Base-by-base conservation (phyloP, 2,797 vertebrate genomes). In the Enteromius unitaeniatus region DNA sequence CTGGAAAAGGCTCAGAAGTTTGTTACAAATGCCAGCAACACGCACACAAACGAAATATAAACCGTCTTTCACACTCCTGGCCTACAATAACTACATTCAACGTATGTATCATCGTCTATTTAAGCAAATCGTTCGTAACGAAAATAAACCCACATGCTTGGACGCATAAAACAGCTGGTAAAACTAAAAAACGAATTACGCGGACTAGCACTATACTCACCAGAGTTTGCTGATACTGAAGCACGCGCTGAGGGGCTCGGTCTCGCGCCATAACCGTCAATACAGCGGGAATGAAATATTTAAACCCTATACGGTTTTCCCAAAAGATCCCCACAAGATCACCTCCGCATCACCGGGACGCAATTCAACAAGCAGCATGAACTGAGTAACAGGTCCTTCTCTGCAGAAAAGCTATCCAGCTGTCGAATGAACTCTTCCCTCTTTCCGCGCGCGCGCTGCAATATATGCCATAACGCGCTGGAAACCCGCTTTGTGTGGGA, bases 201-300 rank as follows among this genome's bases (percentile, higher is more conserved):
- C 79, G 89, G 81, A 84, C 47, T 79, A 62, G 34, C 17, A 49
- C 19, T 10, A 11, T 69, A 93, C 94, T 94, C 92, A 95, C 94
- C 94, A 95, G 94, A 94, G 94, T 95, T 95, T 94, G 94, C 91
- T 95, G 94, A 40, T 95, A 95, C 84, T 94, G 93, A 47, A 95
- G 93, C 78, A 93, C 92, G 77, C 89, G 91, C 82, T 94, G 86
- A 65, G 91, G 92, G 69, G 86, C 88, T 87, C 93, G 94, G 88
- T 91, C 92, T 91, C 93, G 93, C 87, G 88, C 93, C 93, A 93
- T 94, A 86, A 91, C 87, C 78, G 40, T 37, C 11, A 62, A 37
- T 55, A n/a, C 26, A 19, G 58, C n/a, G 53, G 6, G 49, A 37
- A 58, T 69, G 21, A 40, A 64, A 47, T 28, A 72, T 31, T 80